Conservation (phyloP, 2,888 invertebrate species). For the Mythimna albipuncta region DNA sequence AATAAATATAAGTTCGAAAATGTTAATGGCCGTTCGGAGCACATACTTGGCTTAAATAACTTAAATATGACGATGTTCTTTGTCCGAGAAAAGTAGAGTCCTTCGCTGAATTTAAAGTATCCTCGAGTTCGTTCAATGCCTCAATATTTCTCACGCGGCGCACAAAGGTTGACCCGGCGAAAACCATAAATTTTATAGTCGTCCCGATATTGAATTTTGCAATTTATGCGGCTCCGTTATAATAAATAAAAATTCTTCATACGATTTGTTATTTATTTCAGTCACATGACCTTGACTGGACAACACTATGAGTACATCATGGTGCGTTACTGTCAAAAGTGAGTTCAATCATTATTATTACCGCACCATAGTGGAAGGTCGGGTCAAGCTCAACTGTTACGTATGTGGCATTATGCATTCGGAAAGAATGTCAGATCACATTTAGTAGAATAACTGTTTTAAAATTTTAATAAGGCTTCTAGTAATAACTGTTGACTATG, state of each 20-base stretch:
- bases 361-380: conserved; percentile 65
- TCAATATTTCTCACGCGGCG: conserved; percentile 80
- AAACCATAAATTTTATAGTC: conserved; percentile 83
- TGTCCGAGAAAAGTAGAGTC: conserved; percentile 72
- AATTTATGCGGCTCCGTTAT: conserved; percentile 78
- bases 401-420: conserved; percentile 42
- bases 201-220: conserved; percentile 83
- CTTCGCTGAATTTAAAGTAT: conserved; percentile 83
- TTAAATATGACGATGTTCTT: conserved; percentile 69
- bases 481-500: conserved; percentile 60
- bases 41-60: conserved; percentile 63
- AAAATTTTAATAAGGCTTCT: conserved; percentile 62
- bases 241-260: conserved; percentile 66
- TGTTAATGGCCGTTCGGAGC: conserved; percentile 59
- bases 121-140: conserved; percentile 74
- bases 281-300: conserved; percentile 73
- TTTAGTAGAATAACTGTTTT: conserved; percentile 49
- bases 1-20: conserved; percentile 66
- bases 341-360: conserved; percentile 68
- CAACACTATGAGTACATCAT: conserved; percentile 62
- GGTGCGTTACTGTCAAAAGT: conserved; percentile 63
- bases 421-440: conserved; percentile 48
- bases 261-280: conserved; percentile 66
- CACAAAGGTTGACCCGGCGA: conserved; percentile 79
- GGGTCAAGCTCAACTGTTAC: conserved; percentile 57